Base-by-base conservation (phyloP, 2,888 invertebrate species). In the Liposcelis brunnea region DNA sequence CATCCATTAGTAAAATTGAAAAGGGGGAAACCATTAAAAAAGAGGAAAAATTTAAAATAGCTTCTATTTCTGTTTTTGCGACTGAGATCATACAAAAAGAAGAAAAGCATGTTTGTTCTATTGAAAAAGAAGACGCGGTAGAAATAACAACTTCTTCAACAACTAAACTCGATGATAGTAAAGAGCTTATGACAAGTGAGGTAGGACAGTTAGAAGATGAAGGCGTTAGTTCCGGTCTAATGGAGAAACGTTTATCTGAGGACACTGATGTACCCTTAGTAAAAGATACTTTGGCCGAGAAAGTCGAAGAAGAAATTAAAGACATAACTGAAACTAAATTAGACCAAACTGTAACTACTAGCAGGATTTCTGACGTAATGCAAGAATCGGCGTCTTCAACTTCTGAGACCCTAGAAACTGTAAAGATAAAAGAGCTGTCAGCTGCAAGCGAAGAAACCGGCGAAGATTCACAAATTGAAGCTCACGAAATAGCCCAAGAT, bases 81-180 rank as follows among this genome's bases (percentile, higher is more conserved):
- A n/a, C 32, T 32, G 32, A 32, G 10, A 32, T 32, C 10, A 32
- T 42, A 5, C 31, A 49, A 2, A 36, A 35, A 35, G 46, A 46
- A 19, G 49, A 48, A 2, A 51, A 51, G 32, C 18, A 15, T 4
- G 26, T 42, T 16, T 31, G 31, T 31, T 45, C 49, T 31, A 33
- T 45, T 14, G 44, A 47, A 12, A 42, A 35, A 31, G 46, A 33
- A 7, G 48, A 40, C 6, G 36, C 32, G 11, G 19, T 47, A 2
- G 21, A 49, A 34, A 19, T 31, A 14, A 2, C 44, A 12, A 34
- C 21, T 6, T 12, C 19, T 3, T 3, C 14, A 7, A 4, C 7
- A 40, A 40, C 42, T 19, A 18, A 40, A 5, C 12, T 18, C 42
- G 15, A 12, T 32, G 32, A 32, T 10, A 32, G 10, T 16, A 6